These are phyloP conservation scores for Piprites chloris DNA, from an alignment of 2,113 vertebrate species.

Conservation along the genomic window DNA sequence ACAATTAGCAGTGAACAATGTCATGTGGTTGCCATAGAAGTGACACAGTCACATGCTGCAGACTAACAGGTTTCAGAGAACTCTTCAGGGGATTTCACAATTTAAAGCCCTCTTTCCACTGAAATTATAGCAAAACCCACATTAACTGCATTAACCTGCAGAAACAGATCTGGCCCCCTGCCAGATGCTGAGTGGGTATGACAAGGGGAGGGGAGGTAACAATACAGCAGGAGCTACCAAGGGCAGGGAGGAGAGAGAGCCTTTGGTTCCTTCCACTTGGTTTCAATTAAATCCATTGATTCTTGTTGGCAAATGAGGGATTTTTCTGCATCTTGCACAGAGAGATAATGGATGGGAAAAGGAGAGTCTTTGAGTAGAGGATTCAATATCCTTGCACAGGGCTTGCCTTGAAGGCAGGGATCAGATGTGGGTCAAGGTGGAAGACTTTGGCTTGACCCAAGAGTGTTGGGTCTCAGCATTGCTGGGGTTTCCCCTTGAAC, in stretches of 20 bases:
- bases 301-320: background rate
- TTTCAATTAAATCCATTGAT: background rate
- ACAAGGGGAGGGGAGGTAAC: background rate
- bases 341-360: background rate
- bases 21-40: background rate
- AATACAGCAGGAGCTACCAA: background rate
- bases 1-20: background rate
- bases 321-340: background rate
- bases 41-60: background rate
- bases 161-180: background rate
- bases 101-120: background rate
- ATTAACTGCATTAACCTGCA: background rate
- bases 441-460: background rate
- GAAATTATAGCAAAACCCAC: background rate
- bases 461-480: fast-evolving
- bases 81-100: background rate
- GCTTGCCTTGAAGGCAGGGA: background rate
- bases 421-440: background rate
- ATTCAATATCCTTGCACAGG: background rate
- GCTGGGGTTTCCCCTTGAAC: background rate
- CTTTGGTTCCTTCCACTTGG: background rate
- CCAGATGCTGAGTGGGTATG: background rate
- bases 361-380: background rate
- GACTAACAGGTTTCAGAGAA: background rate
- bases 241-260: background rate